Evolutionary conservation across 2,888 invertebrate species (phyloP), one percentile per base, ranked within the genome.

Genomic region (Amphipyra berbera): DNA sequence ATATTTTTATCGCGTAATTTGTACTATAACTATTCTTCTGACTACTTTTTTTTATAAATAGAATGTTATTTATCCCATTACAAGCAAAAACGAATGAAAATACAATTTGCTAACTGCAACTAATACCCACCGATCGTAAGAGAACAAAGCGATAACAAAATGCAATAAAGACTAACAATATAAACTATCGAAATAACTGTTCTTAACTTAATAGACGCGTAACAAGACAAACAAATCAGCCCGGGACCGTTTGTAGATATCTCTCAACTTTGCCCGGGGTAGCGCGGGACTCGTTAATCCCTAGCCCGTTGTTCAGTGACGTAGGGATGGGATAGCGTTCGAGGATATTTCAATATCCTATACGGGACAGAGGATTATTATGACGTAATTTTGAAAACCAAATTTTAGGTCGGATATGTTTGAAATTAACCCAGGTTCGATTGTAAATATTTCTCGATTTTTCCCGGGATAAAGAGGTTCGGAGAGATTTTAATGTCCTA

Each of bases 281-380:
- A 66, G 64, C 63, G 56, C 79, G 78, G 81, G 75, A 78, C 78
- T 83, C 79, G 82, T 82, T 82, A 83, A 82, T 83, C 83, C 80
- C 69, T 71, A 62, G 64, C 57, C 68, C 57, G 66, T 60, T 62
- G 68, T 68, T 65, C 60, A 13, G 27, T n/a, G 35, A 35, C 15
- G 6, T 73, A 79, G 79, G 67, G 79, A 73, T 62, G 79, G 52
- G 68, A n/a, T 30, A 30, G n/a, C n/a, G 27, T 48, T 30, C 10
- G 10, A 21, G 48, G 74, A 54, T 68, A 27, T 13, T 13, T 10
- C 8, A 27, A 40, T 40, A 21, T 21, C 21, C 21, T 21, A 21
- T 21, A 21, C 21, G 21, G 27, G n/a, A 21, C 21, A 6, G n/a
- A n/a, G 0, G 0, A 6, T 33, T n/a, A 5, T n/a, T 41, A 37